These are phyloP conservation scores for Sinella curviseta DNA, from an alignment of 1,140 invertebrate species.

Conservation along the genomic window DNA sequence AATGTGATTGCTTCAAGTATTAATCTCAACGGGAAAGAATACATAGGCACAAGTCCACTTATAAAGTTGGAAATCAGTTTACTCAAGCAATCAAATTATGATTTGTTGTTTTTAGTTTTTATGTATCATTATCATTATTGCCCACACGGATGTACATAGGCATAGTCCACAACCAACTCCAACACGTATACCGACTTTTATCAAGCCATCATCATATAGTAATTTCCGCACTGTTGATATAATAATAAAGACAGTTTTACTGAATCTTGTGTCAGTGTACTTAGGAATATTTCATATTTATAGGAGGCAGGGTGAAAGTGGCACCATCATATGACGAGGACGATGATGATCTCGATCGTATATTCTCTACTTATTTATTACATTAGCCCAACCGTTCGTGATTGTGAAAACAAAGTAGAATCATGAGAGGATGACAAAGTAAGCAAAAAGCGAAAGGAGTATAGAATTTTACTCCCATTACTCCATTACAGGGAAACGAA, in stretches of 20 bases:
- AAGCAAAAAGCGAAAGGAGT: slow-evolving; percentile 5
- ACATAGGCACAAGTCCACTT: too few relatives aligned
- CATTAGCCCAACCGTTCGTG: slow-evolving; percentile 2
- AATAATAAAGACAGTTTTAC: background rate
- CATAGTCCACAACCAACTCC: too few relatives aligned
- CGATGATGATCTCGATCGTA: background rate
- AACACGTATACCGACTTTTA: background rate
- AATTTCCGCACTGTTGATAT: background rate
- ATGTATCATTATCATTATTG: background rate
- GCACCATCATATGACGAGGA: background rate
- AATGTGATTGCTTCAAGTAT: slow-evolving; percentile 19
- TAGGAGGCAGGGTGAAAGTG: background rate
- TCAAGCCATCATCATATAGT: background rate
- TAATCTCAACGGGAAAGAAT: too few relatives aligned
- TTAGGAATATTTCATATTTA: background rate
- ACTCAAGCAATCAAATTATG: slow-evolving; percentile 14
- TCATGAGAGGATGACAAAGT: slow-evolving; percentile 7
- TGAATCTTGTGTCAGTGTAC: background rate
- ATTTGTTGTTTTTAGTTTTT: slow-evolving; percentile 11
- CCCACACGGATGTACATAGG: background rate
- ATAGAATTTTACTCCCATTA: slow-evolving; percentile 18
- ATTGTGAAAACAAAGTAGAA: slow-evolving; percentile 22
- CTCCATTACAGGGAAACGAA: background rate
- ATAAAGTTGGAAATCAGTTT: too few relatives aligned
- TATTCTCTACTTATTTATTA: slow-evolving; percentile 5